These are phyloP conservation scores for Lithophane socia DNA, from an alignment of 2,888 invertebrate genomes.

Conservation along the genomic window DNA sequence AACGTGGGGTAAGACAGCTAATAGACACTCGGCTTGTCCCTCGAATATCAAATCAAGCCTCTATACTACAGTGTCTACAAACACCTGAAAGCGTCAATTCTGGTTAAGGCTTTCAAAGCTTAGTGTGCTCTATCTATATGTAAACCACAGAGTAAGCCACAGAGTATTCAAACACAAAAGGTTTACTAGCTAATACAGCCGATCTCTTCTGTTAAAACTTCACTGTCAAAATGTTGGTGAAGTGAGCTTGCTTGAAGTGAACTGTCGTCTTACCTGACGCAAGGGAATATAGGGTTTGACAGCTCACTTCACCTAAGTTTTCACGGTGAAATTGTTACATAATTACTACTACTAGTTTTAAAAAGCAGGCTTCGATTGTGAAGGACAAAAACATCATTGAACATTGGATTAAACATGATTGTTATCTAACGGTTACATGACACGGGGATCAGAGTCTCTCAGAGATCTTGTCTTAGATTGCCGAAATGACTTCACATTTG, in stretches of 20 bases:
- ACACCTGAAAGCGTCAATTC: constrained; percentile 30
- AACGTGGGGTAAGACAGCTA: not conserved
- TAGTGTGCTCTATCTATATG: constrained; percentile 11
- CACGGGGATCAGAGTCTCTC: not conserved
- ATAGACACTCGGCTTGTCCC: not conserved
- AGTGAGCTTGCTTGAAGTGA: not conserved
- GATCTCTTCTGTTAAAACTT: not conserved
- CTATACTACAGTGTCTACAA: constrained; percentile 21
- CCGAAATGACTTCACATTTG: not conserved
- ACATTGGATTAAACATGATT: no score
- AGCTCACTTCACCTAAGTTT: not conserved
- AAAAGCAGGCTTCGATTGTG: not conserved
- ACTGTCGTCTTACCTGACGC: not conserved
- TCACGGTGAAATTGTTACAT: not conserved
- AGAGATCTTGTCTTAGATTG: not conserved
- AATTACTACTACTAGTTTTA: not conserved
- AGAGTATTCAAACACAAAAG: constrained; percentile 22
- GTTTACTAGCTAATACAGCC: not conserved
- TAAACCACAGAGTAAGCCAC: constrained; percentile 21
- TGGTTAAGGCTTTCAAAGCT: constrained; percentile 43
- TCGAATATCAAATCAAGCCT: constrained; percentile 20
- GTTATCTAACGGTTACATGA: not conserved
- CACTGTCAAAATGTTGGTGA: no score
- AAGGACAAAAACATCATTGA: not conserved
- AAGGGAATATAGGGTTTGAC: not conserved